phyloP scores from a whole-genome alignment of 2,113 vertebrate genomes.

The Tursiops truncatus region DNA sequence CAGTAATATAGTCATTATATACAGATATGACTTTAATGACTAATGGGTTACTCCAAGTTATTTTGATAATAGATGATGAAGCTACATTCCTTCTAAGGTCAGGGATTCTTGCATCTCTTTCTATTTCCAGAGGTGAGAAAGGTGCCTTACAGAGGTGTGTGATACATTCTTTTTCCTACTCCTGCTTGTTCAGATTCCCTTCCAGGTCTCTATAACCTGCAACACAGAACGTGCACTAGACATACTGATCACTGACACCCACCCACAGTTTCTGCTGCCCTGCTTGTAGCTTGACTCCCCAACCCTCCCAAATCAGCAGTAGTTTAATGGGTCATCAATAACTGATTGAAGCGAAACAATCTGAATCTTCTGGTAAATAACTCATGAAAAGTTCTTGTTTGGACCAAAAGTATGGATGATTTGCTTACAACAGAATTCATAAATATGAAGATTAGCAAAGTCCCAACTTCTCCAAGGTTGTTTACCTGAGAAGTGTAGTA shows the following conservation, averaged over 20 bases:
- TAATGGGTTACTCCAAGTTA: background rate
- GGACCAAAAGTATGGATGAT: background rate
- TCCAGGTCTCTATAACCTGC: background rate
- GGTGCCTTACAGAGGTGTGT: background rate
- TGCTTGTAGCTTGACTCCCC: background rate
- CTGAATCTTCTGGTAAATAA: conserved; percentile 44
- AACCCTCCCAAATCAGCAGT: background rate
- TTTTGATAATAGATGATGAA: background rate
- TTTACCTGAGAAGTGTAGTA: conserved; percentile 95
- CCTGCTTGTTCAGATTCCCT: background rate
- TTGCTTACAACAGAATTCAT: background rate
- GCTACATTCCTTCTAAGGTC: background rate
- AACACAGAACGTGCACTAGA: background rate
- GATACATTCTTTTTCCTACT: background rate
- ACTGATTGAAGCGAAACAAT: background rate
- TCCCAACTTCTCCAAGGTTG: background rate
- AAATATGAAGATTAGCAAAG: background rate
- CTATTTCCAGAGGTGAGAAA: background rate
- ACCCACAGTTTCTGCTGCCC: background rate
- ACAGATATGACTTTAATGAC: background rate
- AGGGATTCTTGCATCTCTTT: background rate
- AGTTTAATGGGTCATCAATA: background rate
- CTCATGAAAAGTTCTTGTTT: conserved; percentile 27
- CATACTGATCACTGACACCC: background rate
- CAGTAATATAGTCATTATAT: background rate